These are phyloP conservation scores for Bubo scandiacus DNA, from an alignment of 2,113 vertebrate genomes.

Conservation along the genomic window DNA sequence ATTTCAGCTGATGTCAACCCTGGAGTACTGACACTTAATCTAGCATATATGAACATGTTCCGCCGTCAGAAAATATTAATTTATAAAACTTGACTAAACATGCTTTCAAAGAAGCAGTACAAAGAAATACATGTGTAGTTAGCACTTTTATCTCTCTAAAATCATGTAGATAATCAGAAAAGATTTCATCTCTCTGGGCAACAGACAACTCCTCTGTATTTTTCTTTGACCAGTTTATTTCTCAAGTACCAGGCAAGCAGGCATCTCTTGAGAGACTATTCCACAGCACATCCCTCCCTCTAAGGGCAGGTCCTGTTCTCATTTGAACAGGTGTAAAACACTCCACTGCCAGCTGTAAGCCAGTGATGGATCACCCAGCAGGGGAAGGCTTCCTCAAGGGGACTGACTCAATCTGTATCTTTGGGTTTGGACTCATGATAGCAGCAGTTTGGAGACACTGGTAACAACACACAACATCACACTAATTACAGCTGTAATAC, in stretches of 20 bases:
- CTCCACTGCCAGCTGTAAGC: background rate
- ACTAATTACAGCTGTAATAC: background rate
- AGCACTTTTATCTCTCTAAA: background rate
- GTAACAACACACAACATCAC: background rate
- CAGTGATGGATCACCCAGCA: background rate
- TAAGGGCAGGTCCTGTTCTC: background rate
- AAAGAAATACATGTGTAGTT: background rate
- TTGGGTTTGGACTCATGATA: background rate
- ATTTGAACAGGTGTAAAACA: background rate
- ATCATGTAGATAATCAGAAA: background rate
- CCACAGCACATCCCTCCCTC: background rate
- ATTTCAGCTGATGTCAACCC: background rate
- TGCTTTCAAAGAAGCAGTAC: background rate
- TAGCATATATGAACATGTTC: background rate
- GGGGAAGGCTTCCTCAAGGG: background rate
- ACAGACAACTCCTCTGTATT: background rate
- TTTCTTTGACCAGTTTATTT: background rate
- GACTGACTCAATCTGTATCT: fast-evolving
- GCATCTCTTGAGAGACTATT: background rate
- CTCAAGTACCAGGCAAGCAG: background rate
- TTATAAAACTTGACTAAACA: background rate
- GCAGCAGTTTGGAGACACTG: background rate
- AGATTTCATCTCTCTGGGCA: background rate
- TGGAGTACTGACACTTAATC: background rate
- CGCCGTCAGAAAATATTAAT: background rate